phyloP scores from a whole-genome alignment of 2,797 vertebrate species.

The Notoglanidium macrostoma region DNA sequence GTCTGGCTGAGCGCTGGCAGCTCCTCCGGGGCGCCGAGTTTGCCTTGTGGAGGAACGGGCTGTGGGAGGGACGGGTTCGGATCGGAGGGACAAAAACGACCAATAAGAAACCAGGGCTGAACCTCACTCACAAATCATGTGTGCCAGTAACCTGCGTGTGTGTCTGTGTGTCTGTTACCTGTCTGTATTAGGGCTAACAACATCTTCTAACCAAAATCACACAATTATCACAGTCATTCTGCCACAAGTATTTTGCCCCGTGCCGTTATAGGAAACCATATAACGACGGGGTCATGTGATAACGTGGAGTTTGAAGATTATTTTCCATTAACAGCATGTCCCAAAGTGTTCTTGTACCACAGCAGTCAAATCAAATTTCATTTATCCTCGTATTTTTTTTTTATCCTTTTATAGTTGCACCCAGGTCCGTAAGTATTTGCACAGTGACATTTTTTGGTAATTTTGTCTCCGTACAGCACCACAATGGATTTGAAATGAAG shows the following conservation, averaged over 20 bases:
- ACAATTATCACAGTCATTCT: neutral
- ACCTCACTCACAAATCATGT: constrained; percentile 12
- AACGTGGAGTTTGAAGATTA: too few relatives aligned
- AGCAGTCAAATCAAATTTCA: neutral
- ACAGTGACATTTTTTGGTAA: too few relatives aligned
- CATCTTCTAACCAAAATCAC: neutral
- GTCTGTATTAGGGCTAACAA: neutral
- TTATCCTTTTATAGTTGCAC: neutral
- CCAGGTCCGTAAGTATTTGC: too few relatives aligned
- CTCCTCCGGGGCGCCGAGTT: constrained; percentile 68
- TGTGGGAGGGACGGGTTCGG: constrained; percentile 29
- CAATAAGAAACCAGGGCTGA: neutral
- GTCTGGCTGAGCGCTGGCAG: constrained; percentile 66
- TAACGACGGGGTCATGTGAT: neutral
- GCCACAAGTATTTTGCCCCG: too few relatives aligned
- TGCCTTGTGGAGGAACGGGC: constrained; percentile 72
- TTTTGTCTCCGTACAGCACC: too few relatives aligned
- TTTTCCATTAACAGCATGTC: neutral
- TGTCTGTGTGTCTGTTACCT: constrained; percentile 1
- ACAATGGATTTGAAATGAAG: too few relatives aligned
- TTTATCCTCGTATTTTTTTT: neutral
- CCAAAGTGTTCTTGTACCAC: neutral
- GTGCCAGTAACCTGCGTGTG: neutral
- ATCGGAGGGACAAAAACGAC: constrained; percentile 36
- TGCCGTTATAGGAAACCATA: neutral